Evolutionary conservation across 2,888 invertebrate genomes (phyloP), one percentile per base, ranked within the genome.

Genomic region (Crocallis elinguaria): DNA sequence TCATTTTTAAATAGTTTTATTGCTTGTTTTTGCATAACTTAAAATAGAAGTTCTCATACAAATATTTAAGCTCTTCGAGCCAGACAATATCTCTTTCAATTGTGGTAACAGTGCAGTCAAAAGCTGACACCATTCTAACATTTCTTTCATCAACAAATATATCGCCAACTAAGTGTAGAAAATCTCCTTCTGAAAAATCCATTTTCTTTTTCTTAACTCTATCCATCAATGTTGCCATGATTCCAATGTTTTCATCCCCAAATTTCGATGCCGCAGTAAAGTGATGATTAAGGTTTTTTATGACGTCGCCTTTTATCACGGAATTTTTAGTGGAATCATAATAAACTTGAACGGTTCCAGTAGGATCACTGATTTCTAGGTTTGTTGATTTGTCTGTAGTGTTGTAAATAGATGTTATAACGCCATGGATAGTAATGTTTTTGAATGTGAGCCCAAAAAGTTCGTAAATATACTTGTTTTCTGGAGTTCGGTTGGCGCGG

Each of bases 41-140:
- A 17, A 88, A 60, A 66, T 90, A 91, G 77, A 68, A 87, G 39
- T 86, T 86, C 27, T 88, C 84, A 75, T 91, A 91, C 35, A 89
- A 62, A 66, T 88, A 86, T 60, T 75, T 76, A 0, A 90, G 67
- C 60, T 91, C 91, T 61, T 88, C 86, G 60, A 90, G 73, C 91
- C 91, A 91, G 0, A 89, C 67, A 32, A 90, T 57, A 62, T 91
- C 90, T 50, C 82, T 68, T 48, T 83, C 79, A 2, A 79, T 58
- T 1, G 82, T 78, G 2, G 86, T 82, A 41, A 62, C 62, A 12
- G 65, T 64, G 68, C 84, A 87, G 38, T 82, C 71, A 64, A 70
- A 90, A 0, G 84, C 90, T 0, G 88, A 85, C 4, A 90, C 56
- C 85, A 84, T 86, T 63, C 89, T 73, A 1, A 66, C 45, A 60